phyloP scores from a whole-genome alignment of 2,113 vertebrate species.

The Seriola quinqueradiata region DNA sequence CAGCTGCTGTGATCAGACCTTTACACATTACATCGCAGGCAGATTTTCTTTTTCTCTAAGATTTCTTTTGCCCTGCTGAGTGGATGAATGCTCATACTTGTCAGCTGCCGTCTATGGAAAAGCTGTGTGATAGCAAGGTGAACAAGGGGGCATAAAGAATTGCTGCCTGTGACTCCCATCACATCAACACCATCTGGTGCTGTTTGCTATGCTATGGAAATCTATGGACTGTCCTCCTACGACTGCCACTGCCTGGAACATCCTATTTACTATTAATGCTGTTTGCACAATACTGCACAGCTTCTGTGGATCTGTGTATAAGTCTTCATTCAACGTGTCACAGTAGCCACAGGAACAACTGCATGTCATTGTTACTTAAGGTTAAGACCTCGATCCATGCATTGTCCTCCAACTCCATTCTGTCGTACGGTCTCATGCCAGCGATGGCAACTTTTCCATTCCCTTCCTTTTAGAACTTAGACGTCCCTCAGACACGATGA shows the following conservation, averaged over 20 bases:
- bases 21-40: conserved; percentile 1
- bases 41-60: conserved; percentile 21
- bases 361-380: conserved; percentile 10
- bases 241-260: conserved; percentile 16
- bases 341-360: neutral
- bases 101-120: conserved; percentile 43
- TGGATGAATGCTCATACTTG: conserved; percentile 41
- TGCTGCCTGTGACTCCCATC: conserved; percentile 47
- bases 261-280: conserved; percentile 29
- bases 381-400: conserved; percentile 2
- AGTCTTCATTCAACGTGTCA: neutral
- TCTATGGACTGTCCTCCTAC: conserved; percentile 44
- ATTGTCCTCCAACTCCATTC: neutral
- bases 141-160: conserved; percentile 56
- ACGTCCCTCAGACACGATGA: neutral
- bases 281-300: conserved; percentile 4
- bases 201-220: conserved; percentile 45
- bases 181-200: conserved; percentile 61
- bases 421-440: neutral
- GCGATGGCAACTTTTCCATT: neutral
- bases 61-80: conserved; percentile 22
- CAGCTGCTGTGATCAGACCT: conserved; percentile 15
- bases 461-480: neutral
- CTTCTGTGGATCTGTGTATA: neutral
- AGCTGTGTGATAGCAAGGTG: conserved; percentile 58